A percentile compares a stretch with the other conserved stretches of the same genome.
These are phyloP conservation scores for Teinopalpus imperialis DNA, from an alignment of 2,888 invertebrate genomes.

Conservation along the genomic window DNA sequence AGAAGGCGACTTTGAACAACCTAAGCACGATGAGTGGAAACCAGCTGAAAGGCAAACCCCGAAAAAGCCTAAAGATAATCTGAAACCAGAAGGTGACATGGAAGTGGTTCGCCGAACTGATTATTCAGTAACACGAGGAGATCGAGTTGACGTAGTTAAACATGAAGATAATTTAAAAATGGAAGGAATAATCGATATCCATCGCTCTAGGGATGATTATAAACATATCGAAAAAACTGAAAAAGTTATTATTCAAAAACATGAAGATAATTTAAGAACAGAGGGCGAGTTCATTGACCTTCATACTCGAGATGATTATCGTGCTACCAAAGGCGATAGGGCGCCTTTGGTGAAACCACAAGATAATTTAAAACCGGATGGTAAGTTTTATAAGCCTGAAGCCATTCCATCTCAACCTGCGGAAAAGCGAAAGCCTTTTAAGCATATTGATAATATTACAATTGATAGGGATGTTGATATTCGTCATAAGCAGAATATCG, in stretches of 20 bases:
- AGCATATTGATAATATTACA: conserved; percentile 82
- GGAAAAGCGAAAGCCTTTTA: conserved; percentile 80
- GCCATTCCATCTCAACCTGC: conserved; percentile 73
- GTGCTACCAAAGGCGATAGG: conserved; percentile 82
- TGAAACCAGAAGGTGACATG: conserved; percentile 82
- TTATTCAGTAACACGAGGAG: conserved; percentile 78
- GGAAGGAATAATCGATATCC: conserved; percentile 83
- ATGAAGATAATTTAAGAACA: conserved; percentile 82
- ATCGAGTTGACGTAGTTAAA: conserved; percentile 82
- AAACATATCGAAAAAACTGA: conserved; percentile 79
- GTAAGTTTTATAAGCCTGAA: conserved; percentile 78
- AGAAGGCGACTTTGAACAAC: conserved; percentile 74
- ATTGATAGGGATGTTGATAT: conserved; percentile 69
- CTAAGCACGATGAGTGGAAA: conserved; percentile 40
- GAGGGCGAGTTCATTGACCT: conserved; percentile 81
- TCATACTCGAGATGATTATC: conserved; percentile 75
- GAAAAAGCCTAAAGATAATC: conserved; percentile 53
- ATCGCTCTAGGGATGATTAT: conserved; percentile 80
- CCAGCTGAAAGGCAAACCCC: conserved; percentile 43
- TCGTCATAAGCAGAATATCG: conserved; percentile 66
- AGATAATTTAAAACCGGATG: conserved; percentile 85
- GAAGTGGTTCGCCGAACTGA: conserved; percentile 63
- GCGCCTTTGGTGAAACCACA: conserved; percentile 82
- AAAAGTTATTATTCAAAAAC: conserved; percentile 72
- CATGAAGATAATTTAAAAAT: conserved; percentile 86